Base-by-base conservation (phyloP, 2,797 vertebrate species). In the Triplophysa bombifrons region DNA sequence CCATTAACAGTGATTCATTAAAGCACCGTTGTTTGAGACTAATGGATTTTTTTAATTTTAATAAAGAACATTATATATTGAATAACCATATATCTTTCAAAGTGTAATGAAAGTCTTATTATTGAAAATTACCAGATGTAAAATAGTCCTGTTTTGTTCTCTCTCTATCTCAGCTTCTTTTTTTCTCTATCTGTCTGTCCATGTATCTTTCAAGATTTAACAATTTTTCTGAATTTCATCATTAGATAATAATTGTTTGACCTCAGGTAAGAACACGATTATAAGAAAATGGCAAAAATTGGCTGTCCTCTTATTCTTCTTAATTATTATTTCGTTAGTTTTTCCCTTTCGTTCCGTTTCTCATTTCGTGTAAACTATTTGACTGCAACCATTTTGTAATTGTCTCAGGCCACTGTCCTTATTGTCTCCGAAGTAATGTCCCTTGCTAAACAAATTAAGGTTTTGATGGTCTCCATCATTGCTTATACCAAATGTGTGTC, bases 1-100 rank as follows among this genome's bases (percentile, higher is more conserved):
- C 56, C 69, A 63, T 71, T 51, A 78, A 78, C 19, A 58, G 27
- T 71, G 76, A 78, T 78, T 78, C 69, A 78, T 78, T 71, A 63
- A 78, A 78, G 16, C 46, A 63, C 67, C 53, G 6, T 38, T 71
- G 30, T 64, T 71, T 71, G 27, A 64, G 46, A 20, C 67, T 53
- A 71, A 71, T 71, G 76, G 76, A 78, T 3, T 20, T 30, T 27
- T 27, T 27, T 27, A 2, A 27, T 27, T 41, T 53, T 25, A 60
- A 56, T 71, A 20, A 71, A 53, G 46, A 63, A 27, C 30, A 17
- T n/a, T 17, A 14, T 46, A 7, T 60, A 27, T 27, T 60, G 22
- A 74, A 66, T 20, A 63, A 22, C 53, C 7, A 3, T 27, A 76
- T 20, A 70, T 22, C 14, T 53, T 17, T 61, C 16, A 6, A n/a